Conservation (phyloP, 2,888 invertebrate species). For the Drosophila melanosoma region DNA sequence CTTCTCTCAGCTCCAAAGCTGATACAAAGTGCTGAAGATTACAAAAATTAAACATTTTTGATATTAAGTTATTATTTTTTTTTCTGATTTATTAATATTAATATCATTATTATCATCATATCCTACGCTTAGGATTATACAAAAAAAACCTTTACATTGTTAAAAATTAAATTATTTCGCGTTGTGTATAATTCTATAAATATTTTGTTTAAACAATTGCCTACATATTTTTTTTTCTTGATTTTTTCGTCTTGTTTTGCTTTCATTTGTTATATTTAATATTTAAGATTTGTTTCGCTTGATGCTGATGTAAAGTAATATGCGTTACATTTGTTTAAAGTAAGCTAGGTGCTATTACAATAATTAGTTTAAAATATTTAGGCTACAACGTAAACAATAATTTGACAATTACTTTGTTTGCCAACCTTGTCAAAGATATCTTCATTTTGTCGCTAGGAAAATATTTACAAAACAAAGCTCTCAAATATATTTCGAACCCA, state of each 20-base stretch:
- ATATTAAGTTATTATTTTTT: conserved; percentile 10
- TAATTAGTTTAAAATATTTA: conserved; percentile 65
- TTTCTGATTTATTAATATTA: conserved; percentile 37
- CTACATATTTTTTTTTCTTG: conserved; percentile 47
- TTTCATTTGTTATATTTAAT: conserved; percentile 17
- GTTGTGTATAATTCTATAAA: conserved; percentile 71
- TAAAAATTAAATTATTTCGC: conserved; percentile 57
- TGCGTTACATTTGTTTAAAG: conserved; percentile 70
- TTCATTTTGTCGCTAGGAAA: conserved; percentile 66
- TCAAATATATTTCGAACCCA: conserved; percentile 35
- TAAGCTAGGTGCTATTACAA: conserved; percentile 72
- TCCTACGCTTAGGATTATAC: conserved; percentile 48
- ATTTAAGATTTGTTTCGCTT: conserved; percentile 66
- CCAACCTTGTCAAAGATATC: conserved; percentile 43
- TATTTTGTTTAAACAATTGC: conserved; percentile 70
- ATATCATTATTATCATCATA: conserved; percentile 41
- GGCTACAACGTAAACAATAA: conserved; percentile 69
- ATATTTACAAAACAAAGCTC: conserved; percentile 73
- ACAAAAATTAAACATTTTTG: conserved; percentile 35
- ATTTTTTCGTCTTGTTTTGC: conserved; percentile 24
- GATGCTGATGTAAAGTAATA: conserved; percentile 70
- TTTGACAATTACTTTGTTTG: conserved; percentile 44
- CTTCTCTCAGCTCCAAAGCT: conserved; percentile 45
- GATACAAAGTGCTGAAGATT: conserved; percentile 45
- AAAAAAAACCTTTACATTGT: conserved; percentile 61